phyloP scores from a whole-genome alignment of 2,888 invertebrate species.

The Amphimallon solstitiale region DNA sequence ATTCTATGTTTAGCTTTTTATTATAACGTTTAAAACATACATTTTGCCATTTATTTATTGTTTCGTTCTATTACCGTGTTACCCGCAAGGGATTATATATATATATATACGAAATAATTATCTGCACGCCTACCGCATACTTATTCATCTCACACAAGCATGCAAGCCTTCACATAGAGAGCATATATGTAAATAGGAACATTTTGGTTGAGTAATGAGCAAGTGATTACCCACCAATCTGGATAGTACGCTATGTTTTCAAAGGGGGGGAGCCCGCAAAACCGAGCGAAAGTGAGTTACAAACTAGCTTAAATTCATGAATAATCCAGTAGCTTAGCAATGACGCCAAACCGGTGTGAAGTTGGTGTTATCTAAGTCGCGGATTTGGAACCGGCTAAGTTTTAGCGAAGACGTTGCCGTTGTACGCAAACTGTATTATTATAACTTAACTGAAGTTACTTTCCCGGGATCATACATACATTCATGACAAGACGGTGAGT shows the following conservation, averaged over 20 bases:
- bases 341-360: slow-evolving; percentile 60
- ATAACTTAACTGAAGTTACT: slow-evolving; percentile 57
- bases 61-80: too few species aligned
- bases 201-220: slow-evolving; percentile 58
- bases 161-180: slow-evolving; percentile 7
- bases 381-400: slow-evolving; percentile 58
- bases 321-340: slow-evolving; percentile 62
- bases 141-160: neutral
- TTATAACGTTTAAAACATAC: too few species aligned
- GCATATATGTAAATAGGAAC: slow-evolving; percentile 50
- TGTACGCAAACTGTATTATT: slow-evolving; percentile 57
- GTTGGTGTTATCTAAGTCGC: slow-evolving; percentile 61
- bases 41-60: too few species aligned
- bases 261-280: slow-evolving; percentile 53
- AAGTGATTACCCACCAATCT: slow-evolving; percentile 62
- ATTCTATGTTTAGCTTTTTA: too few species aligned
- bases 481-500: slow-evolving; percentile 55
- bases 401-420: slow-evolving; percentile 48
- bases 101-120: too few species aligned
- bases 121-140: too few species aligned
- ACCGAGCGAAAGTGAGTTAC: slow-evolving; percentile 60
- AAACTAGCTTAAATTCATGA: slow-evolving; percentile 62
- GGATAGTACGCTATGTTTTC: slow-evolving; percentile 17
- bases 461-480: slow-evolving; percentile 59
- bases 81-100: too few species aligned